phyloP scores from a whole-genome alignment of 2,797 vertebrate species.

The Chiroxiphia lanceolata region DNA sequence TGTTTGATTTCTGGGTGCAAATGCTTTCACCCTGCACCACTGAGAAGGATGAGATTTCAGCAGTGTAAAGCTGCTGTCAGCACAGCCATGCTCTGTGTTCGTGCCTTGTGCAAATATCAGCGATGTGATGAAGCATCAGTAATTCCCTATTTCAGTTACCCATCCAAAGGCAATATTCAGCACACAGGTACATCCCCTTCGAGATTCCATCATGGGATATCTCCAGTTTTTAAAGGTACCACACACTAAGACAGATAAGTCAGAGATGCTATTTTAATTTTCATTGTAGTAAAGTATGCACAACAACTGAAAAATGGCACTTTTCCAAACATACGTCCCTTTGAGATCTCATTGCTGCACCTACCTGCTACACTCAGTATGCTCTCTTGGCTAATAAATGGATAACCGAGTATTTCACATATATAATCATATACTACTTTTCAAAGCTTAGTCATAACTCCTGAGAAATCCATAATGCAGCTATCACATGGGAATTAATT shows the following conservation, averaged over 20 bases:
- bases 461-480: not conserved
- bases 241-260: not conserved
- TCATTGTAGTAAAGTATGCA: not conserved
- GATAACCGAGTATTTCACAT: not conserved
- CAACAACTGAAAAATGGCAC: not conserved
- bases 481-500: not conserved
- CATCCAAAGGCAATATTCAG: not conserved
- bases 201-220: not conserved
- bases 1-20: not conserved
- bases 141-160: not conserved
- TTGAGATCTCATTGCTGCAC: not conserved
- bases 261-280: not conserved
- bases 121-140: not conserved
- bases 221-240: not conserved
- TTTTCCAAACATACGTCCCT: not conserved
- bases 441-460: not conserved
- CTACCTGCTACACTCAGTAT: not conserved
- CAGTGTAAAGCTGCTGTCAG: not conserved
- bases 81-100: not conserved
- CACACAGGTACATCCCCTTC: rapidly evolving
- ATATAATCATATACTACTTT: not conserved
- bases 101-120: not conserved
- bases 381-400: not conserved
- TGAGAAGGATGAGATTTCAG: not conserved
- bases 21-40: rapidly evolving